Evolutionary conservation across 2,797 vertebrate genomes (phyloP), one percentile per base, ranked within the genome.

Genomic region (Apogon hyalosoma): DNA sequence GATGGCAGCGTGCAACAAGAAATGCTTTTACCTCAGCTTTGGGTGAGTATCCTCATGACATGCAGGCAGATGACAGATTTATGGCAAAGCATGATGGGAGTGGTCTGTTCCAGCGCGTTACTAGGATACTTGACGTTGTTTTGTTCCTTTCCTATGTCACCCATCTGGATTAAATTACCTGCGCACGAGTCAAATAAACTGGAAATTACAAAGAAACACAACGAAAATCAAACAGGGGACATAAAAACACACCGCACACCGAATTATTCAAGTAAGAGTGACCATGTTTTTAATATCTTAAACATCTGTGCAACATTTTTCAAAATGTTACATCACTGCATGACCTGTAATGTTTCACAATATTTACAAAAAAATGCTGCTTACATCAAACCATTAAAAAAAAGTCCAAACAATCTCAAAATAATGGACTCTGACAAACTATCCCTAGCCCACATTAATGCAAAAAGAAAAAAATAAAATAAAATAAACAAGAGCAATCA

Each of bases 271-370:
- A 96, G 94, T 95, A 95, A 77, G 94, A 96, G 95, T 96, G 96
- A 97, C 93, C 96, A 97, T 90, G 93, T 91, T 92, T 96, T 97
- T 96, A 97, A 98, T 97, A 93, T 92, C 88, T 89, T 92, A 92
- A 96, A 98, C 95, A 95, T 96, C 90, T 95, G 96, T 96, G 96
- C 95, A 97, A 97, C 96, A 96, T 97, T 96, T 91, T 89, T 94
- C 94, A 93, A 86, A 97, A 96, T 97, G 96, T 98, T 94, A 95
- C 95, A 96, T 94, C 95, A 96, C 96, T 92, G 95, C 92, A 96
- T 95, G 95, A 96, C 95, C 95, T 98, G 95, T 95, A 95, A 96
- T 91, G 94, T 95, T 88, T 96, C 94, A 97, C 95, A 95, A 95
- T 96, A 98, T 97, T 97, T 96, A 97, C 95, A 98, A 93, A 87